These are phyloP conservation scores for Formicarius rufipectus DNA, from an alignment of 2,113 vertebrate species.

Conservation along the genomic window DNA sequence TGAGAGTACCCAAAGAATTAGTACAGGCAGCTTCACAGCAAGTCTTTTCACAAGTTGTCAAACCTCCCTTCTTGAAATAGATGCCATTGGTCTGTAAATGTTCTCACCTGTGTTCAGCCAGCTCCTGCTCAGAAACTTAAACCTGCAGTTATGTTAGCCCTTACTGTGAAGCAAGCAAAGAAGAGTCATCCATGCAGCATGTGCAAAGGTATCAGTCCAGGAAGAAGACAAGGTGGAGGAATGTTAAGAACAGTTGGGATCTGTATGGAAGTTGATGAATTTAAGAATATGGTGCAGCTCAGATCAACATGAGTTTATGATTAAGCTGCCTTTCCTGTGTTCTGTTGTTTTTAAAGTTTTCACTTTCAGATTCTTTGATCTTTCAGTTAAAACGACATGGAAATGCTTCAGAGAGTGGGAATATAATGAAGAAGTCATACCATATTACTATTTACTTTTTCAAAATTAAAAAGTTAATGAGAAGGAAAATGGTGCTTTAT, in stretches of 20 bases:
- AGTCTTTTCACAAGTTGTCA: neutral
- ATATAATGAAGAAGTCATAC: slow-evolving; percentile 20
- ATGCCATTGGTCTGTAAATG: neutral
- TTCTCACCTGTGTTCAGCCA: neutral
- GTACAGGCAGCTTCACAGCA: neutral
- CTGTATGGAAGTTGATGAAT: neutral
- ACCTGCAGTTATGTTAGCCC: neutral
- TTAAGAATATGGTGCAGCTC: neutral
- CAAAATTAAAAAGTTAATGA: slow-evolving; percentile 49
- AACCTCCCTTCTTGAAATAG: neutral
- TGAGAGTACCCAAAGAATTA: neutral
- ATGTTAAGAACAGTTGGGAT: neutral
- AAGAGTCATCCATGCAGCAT: neutral
- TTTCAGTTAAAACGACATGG: neutral
- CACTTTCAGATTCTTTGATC: neutral
- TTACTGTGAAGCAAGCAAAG: neutral
- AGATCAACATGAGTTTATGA: neutral
- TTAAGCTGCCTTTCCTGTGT: neutral
- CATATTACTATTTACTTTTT: slow-evolving; percentile 9
- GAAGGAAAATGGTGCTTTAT: neutral
- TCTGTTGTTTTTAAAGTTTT: neutral
- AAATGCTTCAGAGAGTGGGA: neutral
- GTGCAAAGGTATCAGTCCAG: neutral
- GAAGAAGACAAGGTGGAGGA: neutral
- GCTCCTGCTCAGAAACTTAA: neutral